Percentiles rank a stretch among this genome's conserved stretches.
phyloP scores from a whole-genome alignment of 2,888 invertebrate genomes.

The Pediacus dermestoides region DNA sequence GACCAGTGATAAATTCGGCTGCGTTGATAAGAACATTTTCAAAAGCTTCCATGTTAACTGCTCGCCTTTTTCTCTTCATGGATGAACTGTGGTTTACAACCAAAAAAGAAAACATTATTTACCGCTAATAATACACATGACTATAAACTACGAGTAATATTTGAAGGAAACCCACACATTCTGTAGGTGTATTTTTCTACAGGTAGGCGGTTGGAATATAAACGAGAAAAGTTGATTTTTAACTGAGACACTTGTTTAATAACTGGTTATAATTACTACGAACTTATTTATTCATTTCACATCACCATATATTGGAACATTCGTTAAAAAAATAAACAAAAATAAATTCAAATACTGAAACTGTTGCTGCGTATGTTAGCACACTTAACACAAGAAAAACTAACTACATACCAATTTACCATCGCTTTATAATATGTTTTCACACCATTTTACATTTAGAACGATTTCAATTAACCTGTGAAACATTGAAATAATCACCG shows the following conservation, averaged over 20 bases:
- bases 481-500: conserved; percentile 6
- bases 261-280: not conserved
- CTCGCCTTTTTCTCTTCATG: conserved; percentile 28
- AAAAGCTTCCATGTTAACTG: conserved; percentile 40
- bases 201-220: conserved; percentile 26
- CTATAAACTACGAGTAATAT: conserved; percentile 27
- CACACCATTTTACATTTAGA: conserved; percentile 12
- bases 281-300: not conserved
- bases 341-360: conserved; percentile 23
- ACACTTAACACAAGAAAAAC: conserved; percentile 7
- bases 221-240: conserved; percentile 4
- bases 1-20: conserved; percentile 65
- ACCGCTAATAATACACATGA: conserved; percentile 21
- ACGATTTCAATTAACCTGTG: conserved; percentile 8
- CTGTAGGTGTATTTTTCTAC: conserved; percentile 27
- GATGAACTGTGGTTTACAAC: conserved; percentile 26
- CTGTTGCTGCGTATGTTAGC: conserved; percentile 9
- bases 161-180: conserved; percentile 30
- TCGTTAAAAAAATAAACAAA: conserved; percentile 25
- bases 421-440: conserved; percentile 11
- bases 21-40: conserved; percentile 60
- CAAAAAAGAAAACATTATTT: conserved; percentile 20
- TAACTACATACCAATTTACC: conserved; percentile 21
- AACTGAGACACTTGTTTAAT: not conserved
- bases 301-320: conserved; percentile 1